Base-by-base conservation (phyloP, 2,888 invertebrate genomes). In the Eupithecia pulchellata region DNA sequence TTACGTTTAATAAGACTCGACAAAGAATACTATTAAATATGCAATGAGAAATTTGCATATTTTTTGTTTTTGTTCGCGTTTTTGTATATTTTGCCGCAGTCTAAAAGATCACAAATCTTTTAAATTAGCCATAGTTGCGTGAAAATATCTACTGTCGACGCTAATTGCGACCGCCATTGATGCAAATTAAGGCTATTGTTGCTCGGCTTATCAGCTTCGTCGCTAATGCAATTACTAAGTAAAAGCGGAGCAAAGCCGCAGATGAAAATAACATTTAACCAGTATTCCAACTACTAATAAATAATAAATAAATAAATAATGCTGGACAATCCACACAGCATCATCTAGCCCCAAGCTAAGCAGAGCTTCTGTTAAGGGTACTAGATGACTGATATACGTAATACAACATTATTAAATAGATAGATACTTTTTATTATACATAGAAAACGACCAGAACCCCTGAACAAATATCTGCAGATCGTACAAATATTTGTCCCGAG, bases 101-200 rank as follows among this genome's bases (percentile, higher is more conserved):
- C 9, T 47, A 47, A 47, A 47, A n/a, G 4, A 39, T 8, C 34
- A 34, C 4, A 47, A 20, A 20, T 20, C 20, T 13, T 52, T 52
- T 52, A 25, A 25, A 1, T 52, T 52, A 4, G 11, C 25, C 25
- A 2, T 9, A 20, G 20, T 3, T 2, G 42, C 42, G 52, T 52
- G 13, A 25, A 52, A 52, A 25, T n/a, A 36, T 61, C 61, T 20
- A n/a, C 32, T 30, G 42, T 79, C 70, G 74, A 65, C 47, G 77
- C 72, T 79, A 81, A 83, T 81, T 81, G 78, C 73, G 75, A 67
- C 63, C 73, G 75, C 74, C 80, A 82, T 82, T 81, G 81, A 81
- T 81, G 79, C 79, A 82, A 87, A 87, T 86, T 82, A 80, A 81
- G 81, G 81, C 79, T 84, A 82, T 88, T 86, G 84, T 86, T 80